These are phyloP conservation scores for Rhodinocichla rosea DNA, from an alignment of 2,113 vertebrate species.

Conservation along the genomic window DNA sequence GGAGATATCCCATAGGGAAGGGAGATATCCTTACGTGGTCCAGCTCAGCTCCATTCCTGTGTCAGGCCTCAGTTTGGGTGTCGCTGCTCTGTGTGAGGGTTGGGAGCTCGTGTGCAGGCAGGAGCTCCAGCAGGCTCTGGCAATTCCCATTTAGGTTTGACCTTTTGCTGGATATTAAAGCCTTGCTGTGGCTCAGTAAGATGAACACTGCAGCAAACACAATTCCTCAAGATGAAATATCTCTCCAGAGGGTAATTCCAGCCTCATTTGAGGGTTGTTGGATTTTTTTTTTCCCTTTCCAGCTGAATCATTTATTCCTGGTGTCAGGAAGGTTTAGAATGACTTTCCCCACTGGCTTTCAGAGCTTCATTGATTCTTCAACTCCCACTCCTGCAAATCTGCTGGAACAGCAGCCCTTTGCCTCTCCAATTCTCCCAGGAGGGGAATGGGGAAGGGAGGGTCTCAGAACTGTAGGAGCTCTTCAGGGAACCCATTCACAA, in stretches of 20 bases:
- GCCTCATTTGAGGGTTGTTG: constrained; percentile 55
- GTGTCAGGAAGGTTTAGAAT: constrained; percentile 70
- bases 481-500: not conserved
- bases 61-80: not conserved
- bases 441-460: not conserved
- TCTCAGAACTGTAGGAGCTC: not conserved
- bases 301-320: constrained; percentile 70
- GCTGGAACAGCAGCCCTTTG: constrained; percentile 62
- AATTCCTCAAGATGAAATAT: constrained; percentile 68
- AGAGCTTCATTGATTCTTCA: constrained; percentile 67
- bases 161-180: constrained; percentile 43
- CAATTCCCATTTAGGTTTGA: constrained; percentile 46
- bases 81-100: accelerated
- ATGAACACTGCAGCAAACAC: constrained; percentile 26
- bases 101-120: not conserved
- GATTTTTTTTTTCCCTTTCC: constrained; percentile 37
- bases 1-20: accelerated
- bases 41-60: not conserved
- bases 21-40: accelerated
- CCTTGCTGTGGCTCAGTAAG: constrained; percentile 37
- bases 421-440: not conserved
- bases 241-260: constrained; percentile 67
- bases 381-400: constrained; percentile 53
- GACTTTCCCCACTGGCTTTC: constrained; percentile 58
- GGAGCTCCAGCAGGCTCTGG: not conserved